These are phyloP conservation scores for Melanostigma gelatinosum DNA, from an alignment of 2,113 vertebrate genomes.

Conservation along the genomic window DNA sequence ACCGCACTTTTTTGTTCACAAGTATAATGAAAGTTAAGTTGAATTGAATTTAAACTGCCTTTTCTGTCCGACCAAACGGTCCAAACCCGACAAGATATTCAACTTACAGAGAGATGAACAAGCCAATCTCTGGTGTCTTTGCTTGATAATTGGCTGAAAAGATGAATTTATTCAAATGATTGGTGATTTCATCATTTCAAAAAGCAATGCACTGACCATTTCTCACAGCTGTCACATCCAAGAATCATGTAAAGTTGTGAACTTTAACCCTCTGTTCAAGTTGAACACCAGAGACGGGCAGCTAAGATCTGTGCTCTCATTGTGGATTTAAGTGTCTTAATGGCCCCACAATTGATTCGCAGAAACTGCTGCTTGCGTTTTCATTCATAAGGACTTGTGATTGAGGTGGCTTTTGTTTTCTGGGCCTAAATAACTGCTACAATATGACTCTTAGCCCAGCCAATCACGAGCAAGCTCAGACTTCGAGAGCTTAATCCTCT, in stretches of 20 bases:
- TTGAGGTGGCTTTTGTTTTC: conserved; percentile 64
- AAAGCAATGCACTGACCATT: background rate
- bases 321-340: conserved; percentile 41
- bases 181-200: background rate
- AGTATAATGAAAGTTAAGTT: no score
- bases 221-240: background rate
- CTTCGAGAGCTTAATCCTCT: conserved; percentile 74
- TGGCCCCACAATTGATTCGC: conserved; percentile 26
- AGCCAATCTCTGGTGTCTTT: background rate
- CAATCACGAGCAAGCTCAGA: conserved; percentile 55
- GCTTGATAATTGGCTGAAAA: background rate
- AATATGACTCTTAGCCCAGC: conserved; percentile 63
- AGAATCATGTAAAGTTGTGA: background rate
- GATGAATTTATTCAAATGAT: background rate
- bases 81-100: background rate
- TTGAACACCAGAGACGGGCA: background rate
- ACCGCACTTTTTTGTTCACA: background rate
- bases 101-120: background rate
- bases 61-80: background rate
- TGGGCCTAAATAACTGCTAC: conserved; percentile 64
- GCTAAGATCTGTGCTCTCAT: conserved; percentile 9
- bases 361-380: conserved; percentile 46
- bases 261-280: background rate
- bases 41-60: background rate
- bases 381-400: conserved; percentile 60